Conservation (phyloP, 2,888 invertebrate genomes). For the Eupithecia subumbrata region DNA sequence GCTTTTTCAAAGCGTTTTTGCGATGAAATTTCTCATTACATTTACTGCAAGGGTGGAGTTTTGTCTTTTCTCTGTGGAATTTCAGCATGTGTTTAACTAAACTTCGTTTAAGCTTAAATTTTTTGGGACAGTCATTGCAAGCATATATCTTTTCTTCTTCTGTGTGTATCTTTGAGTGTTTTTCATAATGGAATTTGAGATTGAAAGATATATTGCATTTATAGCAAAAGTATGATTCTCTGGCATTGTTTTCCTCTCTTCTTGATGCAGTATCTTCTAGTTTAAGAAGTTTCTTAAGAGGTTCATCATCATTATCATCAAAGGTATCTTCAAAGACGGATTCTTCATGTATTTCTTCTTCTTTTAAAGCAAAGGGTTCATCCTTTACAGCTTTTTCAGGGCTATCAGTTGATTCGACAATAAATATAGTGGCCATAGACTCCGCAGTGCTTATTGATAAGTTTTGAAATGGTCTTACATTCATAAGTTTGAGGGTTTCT, state of each 20-base stretch:
- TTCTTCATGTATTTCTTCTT: background rate
- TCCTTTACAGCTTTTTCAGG: background rate
- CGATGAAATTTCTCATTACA: background rate
- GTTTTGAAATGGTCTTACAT: background rate
- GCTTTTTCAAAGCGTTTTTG: background rate
- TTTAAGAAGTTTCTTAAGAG: conserved; percentile 5
- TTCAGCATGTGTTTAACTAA: conserved; percentile 7
- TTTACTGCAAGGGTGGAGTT: background rate
- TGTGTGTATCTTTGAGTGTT: background rate
- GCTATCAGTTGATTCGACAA: background rate
- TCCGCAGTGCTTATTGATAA: background rate
- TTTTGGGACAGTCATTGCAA: conserved; percentile 7
- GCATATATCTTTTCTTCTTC: background rate
- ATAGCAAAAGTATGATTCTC: background rate
- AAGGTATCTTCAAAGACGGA: background rate
- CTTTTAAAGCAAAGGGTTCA: background rate
- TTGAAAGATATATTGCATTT: conserved; percentile 1
- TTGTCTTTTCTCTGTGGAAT: background rate
- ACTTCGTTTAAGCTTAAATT: conserved; percentile 2
- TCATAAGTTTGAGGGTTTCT: background rate
- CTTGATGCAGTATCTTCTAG: background rate
- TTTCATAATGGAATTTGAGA: background rate
- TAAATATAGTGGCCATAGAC: background rate
- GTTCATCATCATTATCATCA: conserved; percentile 7
- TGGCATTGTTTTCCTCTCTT: background rate